phyloP scores from a whole-genome alignment of 2,113 vertebrate species.

The Larimichthys crocea region DNA sequence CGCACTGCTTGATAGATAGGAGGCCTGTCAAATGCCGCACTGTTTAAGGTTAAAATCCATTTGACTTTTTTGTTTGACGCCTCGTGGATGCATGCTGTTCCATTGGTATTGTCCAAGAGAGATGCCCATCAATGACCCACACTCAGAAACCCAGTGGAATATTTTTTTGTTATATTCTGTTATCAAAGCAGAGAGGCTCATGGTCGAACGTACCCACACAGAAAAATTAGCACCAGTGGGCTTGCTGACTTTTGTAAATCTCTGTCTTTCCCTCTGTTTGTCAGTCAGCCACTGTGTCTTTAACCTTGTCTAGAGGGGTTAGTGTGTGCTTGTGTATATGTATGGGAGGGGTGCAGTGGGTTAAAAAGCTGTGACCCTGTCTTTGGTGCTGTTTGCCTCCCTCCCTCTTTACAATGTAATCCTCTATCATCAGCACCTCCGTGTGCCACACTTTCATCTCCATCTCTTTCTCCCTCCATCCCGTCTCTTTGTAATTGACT shows the following conservation, averaged over 20 bases:
- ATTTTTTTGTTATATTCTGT: not conserved
- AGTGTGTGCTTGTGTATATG: not conserved
- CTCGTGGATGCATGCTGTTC: not conserved
- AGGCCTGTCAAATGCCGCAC: not conserved
- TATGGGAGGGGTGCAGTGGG: not conserved
- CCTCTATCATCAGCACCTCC: conserved; percentile 69
- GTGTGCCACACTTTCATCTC: conserved; percentile 68
- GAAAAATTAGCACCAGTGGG: conserved; percentile 36
- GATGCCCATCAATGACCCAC: not conserved
- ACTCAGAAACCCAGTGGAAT: not conserved
- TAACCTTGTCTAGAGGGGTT: conserved; percentile 26
- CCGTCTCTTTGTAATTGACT: conserved; percentile 60
- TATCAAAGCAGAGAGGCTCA: not conserved
- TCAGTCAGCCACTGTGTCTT: conserved; percentile 30
- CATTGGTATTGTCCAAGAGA: conserved; percentile 7
- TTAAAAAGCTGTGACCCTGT: conserved; percentile 59
- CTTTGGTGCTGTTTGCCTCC: conserved; percentile 43
- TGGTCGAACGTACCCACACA: conserved; percentile 2
- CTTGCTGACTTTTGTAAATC: conserved; percentile 56
- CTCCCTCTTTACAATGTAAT: conserved; percentile 59
- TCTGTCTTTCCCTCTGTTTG: conserved; percentile 22
- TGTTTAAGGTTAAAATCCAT: not conserved
- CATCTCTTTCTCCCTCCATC: conserved; percentile 36
- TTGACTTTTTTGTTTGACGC: conserved; percentile 10
- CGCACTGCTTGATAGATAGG: conserved; percentile 11